Evolutionary conservation across 2,113 vertebrate species (phyloP), one percentile per base, ranked within the genome.

Genomic region (Pelusios castaneus): DNA sequence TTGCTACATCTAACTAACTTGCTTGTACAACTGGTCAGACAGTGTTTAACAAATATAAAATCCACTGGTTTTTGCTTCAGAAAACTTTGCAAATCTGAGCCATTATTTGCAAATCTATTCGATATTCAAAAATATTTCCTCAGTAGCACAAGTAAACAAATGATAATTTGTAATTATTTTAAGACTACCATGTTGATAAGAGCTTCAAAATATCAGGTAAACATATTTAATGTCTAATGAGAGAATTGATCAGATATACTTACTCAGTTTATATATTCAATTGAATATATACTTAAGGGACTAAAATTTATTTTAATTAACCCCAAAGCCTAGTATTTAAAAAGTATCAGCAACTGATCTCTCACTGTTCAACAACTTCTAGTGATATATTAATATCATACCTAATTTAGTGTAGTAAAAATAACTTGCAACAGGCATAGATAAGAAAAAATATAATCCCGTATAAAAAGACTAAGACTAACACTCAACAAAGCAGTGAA

Each of bases 121-220:
- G 10, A 8, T 87, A 82, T 85, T 94, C 89, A 2, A 84, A 80
- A 1, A 55, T 91, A 63, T 91, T 94, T 58, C 91, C 86, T 92
- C 55, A 67, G 2, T 43, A 87, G 54, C 88, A 21, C 27, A n/a
- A 82, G 78, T 11, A 82, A 80, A 63, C 29, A 63, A 63, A 56
- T 82, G 84, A 80, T 43, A 94, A 93, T 85, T 89, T 93, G 9
- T 34, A 88, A 89, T 56, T 86, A 8, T 85, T 84, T 79, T 55
- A 91, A 81, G 77, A 29, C 29, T 80, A 86, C 80, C 80, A 58
- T 27, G 80, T 88, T 93, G 86, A 96, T 82, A 45, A 73, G 92
- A 92, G 94, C 92, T 92, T 70, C 88, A 86, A 67, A 84, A 92
- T 85, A 91, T 84, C 93, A 78, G 27, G 8, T 70, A 85, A 83